These are phyloP conservation scores for Rhinogobius similis DNA, from an alignment of 2,113 vertebrate species.

Conservation along the genomic window DNA sequence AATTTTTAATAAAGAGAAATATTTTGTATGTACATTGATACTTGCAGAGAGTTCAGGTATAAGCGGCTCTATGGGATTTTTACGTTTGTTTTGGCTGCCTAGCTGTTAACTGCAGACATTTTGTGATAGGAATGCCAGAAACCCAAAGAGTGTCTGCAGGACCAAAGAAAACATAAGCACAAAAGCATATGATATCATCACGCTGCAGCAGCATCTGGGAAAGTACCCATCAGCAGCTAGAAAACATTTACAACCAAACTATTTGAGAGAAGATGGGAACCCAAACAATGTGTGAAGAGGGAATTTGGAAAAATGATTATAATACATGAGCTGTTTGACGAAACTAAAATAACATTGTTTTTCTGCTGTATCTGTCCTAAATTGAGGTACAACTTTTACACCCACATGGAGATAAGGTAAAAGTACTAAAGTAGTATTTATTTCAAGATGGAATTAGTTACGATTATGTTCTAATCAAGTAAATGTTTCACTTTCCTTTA, in stretches of 20 bases:
- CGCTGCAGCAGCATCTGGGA: constrained; percentile 69
- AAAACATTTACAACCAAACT: constrained; percentile 32
- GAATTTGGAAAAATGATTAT: not conserved
- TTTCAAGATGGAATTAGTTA: too few relatives aligned
- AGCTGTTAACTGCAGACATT: constrained; percentile 56
- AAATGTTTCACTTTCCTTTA: too few relatives aligned
- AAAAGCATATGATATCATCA: constrained; percentile 68
- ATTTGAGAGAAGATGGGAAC: constrained; percentile 20
- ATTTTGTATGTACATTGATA: constrained; percentile 5
- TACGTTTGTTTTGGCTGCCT: constrained; percentile 67
- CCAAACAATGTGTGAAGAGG: constrained; percentile 30
- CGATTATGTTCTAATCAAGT: too few relatives aligned
- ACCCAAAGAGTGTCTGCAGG: constrained; percentile 48
- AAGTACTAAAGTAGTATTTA: not conserved
- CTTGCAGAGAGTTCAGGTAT: constrained; percentile 41
- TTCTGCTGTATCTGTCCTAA: not conserved
- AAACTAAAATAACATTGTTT: not conserved
- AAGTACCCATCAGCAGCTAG: constrained; percentile 61
- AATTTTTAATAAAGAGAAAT: constrained; percentile 10
- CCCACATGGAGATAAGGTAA: not conserved
- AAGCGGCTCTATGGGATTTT: constrained; percentile 39
- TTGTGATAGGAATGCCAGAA: constrained; percentile 65
- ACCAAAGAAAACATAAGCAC: constrained; percentile 69
- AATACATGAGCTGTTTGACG: not conserved
- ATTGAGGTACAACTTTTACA: not conserved